Evolutionary conservation across 1,140 invertebrate species (phyloP), one percentile per base, ranked within the genome.

Genomic region (Popillia japonica): DNA sequence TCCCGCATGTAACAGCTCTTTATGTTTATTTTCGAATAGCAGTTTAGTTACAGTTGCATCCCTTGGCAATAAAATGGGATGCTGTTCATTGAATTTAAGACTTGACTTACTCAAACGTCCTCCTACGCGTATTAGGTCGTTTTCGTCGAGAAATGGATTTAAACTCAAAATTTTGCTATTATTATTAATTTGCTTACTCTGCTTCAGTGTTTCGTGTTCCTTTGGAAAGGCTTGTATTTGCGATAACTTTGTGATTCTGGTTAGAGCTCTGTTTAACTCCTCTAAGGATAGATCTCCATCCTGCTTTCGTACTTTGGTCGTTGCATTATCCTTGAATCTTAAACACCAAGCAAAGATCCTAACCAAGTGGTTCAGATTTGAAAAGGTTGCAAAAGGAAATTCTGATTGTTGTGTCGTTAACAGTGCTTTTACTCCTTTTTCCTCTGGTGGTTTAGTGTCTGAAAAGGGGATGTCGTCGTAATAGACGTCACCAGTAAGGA

Each of bases 1-100:
- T n/a, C 85, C 86, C 23, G 82, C 83, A 79, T 89, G 87, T 10
- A 86, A 72, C 0, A 75, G 22, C 6, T 40, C 3, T 75, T 75
- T 75, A n/a, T n/a, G 40, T 75, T 20, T 75, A 3, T 75, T 75
- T 75, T 75, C 40, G 34, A 75, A 75, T 42, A 75, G 2, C 2
- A 75, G 3, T 42, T 75, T 11, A 6, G 72, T 75, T 40, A 75
- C 42, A 40, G 3, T 75, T 17, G 1, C 17, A 20, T 27, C 8
- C 22, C 23, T 68, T n/a, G 2, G 64, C 22, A 68, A 68, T 27
- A 68, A 68, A 22, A 68, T 68, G 6, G 64, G 64, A 68, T 3
- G 64, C 20, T 3, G 17, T 68, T 68, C 23, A 27, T 10, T 20
- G 20, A 22, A 68, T 22, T 27, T 22, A 68, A 4, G 1, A 68